Evolutionary conservation across 2,797 vertebrate species (phyloP).

Genomic region (Sebastes trivittatus): DNA sequence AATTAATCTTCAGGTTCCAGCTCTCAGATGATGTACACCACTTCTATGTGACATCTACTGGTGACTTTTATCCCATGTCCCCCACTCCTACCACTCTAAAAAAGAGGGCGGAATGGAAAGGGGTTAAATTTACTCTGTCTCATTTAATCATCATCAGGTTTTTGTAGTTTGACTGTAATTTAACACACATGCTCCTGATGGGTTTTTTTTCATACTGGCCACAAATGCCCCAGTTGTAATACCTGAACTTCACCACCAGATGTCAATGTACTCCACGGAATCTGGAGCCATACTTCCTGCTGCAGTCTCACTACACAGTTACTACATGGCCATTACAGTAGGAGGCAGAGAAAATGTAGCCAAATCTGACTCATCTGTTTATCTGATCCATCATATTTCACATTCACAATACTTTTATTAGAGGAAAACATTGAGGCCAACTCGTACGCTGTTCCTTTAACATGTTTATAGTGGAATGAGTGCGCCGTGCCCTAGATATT

Average conservation of each 20-base stretch:
- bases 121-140: no score
- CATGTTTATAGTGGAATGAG: not conserved
- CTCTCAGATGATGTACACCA: no score
- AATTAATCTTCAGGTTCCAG: no score
- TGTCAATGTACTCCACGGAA: conserved; percentile 27
- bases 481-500: not conserved
- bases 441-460: not conserved
- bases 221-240: not conserved
- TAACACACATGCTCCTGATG: no score
- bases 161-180: not conserved
- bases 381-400: not conserved
- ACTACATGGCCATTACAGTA: not conserved
- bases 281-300: not conserved
- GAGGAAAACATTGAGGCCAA: not conserved
- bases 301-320: not conserved
- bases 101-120: no score
- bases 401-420: not conserved
- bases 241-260: conserved; percentile 1
- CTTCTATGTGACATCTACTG: no score
- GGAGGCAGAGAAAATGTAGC: not conserved
- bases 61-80: no score
- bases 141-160: not conserved
- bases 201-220: not conserved
- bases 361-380: not conserved
- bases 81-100: no score